Conservation (phyloP, 2,888 invertebrate species). For the Phorcus lineatus region DNA sequence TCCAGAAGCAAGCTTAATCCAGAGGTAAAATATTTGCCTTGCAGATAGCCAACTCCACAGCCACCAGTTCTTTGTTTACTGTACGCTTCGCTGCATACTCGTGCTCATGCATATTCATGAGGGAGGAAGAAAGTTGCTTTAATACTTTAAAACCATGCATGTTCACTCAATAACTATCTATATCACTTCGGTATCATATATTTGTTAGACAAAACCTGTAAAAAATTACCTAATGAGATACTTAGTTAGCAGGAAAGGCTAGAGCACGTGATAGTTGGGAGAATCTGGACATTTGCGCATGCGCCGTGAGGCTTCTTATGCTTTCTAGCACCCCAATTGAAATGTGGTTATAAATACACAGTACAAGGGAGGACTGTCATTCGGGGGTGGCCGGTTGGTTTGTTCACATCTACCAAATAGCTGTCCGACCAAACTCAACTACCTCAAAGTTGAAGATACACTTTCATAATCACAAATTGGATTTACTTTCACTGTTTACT, state of each 20-base stretch:
- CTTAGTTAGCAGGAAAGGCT: not conserved
- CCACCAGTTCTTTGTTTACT: slow-evolving; percentile 9
- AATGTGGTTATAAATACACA: slow-evolving; percentile 24
- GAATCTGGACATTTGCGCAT: not conserved
- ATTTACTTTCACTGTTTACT: not conserved
- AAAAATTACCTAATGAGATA: not conserved
- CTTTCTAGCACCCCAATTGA: not conserved
- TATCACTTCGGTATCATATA: too few species aligned
- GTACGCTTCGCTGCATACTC: not conserved
- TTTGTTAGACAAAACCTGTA: too few species aligned
- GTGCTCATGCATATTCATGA: slow-evolving; percentile 37
- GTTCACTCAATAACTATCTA: too few species aligned
- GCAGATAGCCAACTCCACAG: not conserved
- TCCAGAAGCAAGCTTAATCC: not conserved
- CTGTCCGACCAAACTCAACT: slow-evolving; percentile 18
- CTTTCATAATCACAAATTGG: not conserved
- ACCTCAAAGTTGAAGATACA: not conserved
- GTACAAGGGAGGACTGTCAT: not conserved
- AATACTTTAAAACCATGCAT: too few species aligned
- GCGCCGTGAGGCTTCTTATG: not conserved
- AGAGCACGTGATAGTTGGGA: not conserved
- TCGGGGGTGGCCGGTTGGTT: slow-evolving; percentile 16
- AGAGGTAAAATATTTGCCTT: not conserved
- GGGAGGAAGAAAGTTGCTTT: slow-evolving; percentile 18
- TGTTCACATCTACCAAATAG: slow-evolving; percentile 9